Conservation (phyloP, 2,888 invertebrate genomes). For the Margaritifera margaritifera region DNA sequence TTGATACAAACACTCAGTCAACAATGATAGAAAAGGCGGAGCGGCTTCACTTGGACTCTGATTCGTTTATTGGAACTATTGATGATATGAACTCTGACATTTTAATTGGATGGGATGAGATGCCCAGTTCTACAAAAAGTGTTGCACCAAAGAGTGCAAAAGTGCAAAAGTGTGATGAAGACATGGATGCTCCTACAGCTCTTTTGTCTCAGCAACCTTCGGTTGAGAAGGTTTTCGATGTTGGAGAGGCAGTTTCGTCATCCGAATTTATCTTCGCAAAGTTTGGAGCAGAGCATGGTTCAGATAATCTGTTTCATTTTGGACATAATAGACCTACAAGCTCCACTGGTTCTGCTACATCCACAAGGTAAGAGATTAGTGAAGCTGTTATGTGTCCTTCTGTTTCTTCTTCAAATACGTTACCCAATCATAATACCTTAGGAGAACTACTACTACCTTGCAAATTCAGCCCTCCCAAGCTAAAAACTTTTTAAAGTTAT, state of each 20-base stretch:
- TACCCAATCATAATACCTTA: too few relatives aligned
- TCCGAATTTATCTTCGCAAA: slow-evolving; percentile 57
- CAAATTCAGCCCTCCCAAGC: too few relatives aligned
- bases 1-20: slow-evolving; percentile 54
- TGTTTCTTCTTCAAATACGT: too few relatives aligned
- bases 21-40: slow-evolving; percentile 55
- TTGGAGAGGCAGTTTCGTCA: slow-evolving; percentile 46
- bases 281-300: slow-evolving; percentile 49
- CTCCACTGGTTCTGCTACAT: too few relatives aligned
- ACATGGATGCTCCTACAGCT: slow-evolving; percentile 46
- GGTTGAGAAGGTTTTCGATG: slow-evolving; percentile 53
- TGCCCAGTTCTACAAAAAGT: slow-evolving; percentile 5
- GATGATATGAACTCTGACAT: too few relatives aligned
- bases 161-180: slow-evolving; percentile 44
- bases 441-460: too few relatives aligned
- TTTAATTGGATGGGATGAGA: too few relatives aligned
- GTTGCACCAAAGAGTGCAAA: slow-evolving; percentile 47
- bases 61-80: too few relatives aligned
- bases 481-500: too few relatives aligned
- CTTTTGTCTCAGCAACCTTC: slow-evolving; percentile 33
- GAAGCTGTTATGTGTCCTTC: too few relatives aligned
- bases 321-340: background rate
- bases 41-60: slow-evolving; percentile 49
- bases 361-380: too few relatives aligned
- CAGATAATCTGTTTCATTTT: slow-evolving; percentile 25